phyloP scores from a whole-genome alignment of 2,888 invertebrate genomes.

The Taphrorychus bicolor region DNA sequence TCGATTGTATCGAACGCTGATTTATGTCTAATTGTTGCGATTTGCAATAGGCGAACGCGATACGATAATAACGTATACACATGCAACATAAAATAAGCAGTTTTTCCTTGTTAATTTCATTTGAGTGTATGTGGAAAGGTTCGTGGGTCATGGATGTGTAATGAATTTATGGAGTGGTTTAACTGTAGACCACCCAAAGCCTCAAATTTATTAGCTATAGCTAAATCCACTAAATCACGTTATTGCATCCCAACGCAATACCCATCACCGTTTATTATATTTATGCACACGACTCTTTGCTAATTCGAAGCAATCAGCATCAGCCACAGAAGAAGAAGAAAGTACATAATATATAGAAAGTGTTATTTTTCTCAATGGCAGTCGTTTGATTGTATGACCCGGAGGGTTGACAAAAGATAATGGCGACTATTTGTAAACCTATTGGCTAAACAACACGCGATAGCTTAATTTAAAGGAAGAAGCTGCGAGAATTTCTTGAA shows the following conservation, averaged over 20 bases:
- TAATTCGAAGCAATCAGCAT: background rate
- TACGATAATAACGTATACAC: background rate
- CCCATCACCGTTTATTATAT: too few relatives aligned
- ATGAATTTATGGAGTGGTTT: background rate
- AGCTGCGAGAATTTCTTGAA: background rate
- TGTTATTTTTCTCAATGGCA: background rate
- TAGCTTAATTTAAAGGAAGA: background rate
- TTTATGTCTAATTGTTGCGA: conserved; percentile 15
- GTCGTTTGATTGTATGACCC: background rate
- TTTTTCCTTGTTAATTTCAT: too few relatives aligned
- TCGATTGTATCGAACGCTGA: conserved; percentile 8
- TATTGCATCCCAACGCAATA: background rate
- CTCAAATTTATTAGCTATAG: background rate
- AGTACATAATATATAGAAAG: background rate
- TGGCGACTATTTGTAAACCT: background rate
- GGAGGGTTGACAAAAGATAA: background rate
- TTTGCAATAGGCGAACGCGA: background rate
- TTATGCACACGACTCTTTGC: background rate
- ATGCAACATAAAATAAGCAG: background rate
- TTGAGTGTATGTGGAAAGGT: background rate
- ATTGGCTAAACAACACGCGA: background rate
- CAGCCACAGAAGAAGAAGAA: background rate
- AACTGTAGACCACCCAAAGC: background rate
- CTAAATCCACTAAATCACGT: background rate
- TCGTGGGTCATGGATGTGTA: background rate